Evolutionary conservation across 2,113 vertebrate genomes (phyloP).

Genomic region (Engraulis encrasicolus): DNA sequence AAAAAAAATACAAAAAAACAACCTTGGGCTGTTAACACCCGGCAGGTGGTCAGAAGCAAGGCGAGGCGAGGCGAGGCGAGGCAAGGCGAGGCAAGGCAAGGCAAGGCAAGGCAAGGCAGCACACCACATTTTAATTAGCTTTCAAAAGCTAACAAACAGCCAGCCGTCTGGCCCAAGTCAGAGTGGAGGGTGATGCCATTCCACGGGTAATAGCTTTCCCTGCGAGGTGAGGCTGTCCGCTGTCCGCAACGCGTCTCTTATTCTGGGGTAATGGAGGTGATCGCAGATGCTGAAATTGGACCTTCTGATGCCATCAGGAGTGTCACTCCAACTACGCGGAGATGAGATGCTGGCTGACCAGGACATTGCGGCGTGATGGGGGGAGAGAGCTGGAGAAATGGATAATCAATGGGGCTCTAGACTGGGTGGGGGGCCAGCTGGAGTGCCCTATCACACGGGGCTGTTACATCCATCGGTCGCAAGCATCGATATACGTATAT

Average conservation of each 20-base stretch:
- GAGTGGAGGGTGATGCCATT: conserved; percentile 24
- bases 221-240: conserved; percentile 42
- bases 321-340: not conserved
- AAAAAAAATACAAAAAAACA: too few species aligned
- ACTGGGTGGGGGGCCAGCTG: not conserved
- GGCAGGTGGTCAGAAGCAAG: not conserved
- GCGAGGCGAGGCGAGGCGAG: too few species aligned
- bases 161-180: conserved; percentile 39
- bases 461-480: too few species aligned
- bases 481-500: too few species aligned
- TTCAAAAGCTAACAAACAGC: conserved; percentile 50
- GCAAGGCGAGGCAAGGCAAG: too few species aligned
- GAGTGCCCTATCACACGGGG: not conserved
- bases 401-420: not conserved
- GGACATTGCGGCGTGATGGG: not conserved
- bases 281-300: conserved; percentile 64
- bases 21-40: not conserved
- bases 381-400: not conserved
- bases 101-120: too few species aligned
- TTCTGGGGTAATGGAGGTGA: conserved; percentile 66
- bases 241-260: conserved; percentile 48
- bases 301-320: conserved; percentile 35
- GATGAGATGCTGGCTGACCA: not conserved
- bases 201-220: conserved; percentile 25
- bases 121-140: conserved; percentile 22